Evolutionary conservation across 2,797 vertebrate genomes (phyloP), one percentile per base, ranked within the genome.

Genomic region (Sebastes baramenuke): DNA sequence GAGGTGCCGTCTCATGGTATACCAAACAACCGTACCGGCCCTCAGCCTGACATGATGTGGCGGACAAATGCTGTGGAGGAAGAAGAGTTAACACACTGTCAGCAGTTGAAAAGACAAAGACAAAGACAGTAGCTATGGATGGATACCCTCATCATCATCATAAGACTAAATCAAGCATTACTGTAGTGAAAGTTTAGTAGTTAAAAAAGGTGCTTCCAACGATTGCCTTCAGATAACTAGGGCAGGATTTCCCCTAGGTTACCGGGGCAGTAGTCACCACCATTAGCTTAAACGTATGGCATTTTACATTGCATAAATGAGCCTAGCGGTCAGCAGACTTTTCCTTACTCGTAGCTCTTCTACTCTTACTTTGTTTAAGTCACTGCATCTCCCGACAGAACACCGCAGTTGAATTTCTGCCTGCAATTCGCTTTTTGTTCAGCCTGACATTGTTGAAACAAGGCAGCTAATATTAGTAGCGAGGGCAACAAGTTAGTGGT

Each of bases 41-140:
- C 94, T 98, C 97, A 98, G 96, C 96, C 96, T 93, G 97, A 97
- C 96, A 98, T 95, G 97, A 98, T 97, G 96, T 97, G 97, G 93
- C 96, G 97, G 92, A 98, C 97, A 96, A 99, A 98, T 54, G 95
- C 97, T 98, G 97, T 94, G 83, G 96, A 97, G 95, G 96, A 97
- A 98, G 93, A 97, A 96, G 93, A 95, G 85, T 89, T 91, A 86
- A 92, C 67, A 88, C 69, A 88, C 54, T 11, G 81, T 94, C 81
- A 94, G 80, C 62, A 58, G 59, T 29, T 52, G 46, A 42, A 42
- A 42, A 42, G 38, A 42, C 38, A 42, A 42, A 42, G 38, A 42
- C 38, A 42, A 42, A 42, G 38, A 42, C 38, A 18, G 7, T 14
- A 58, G 73, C 59, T 42, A 74, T 75, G 10, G 62, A 69, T 2